Percentiles rank a stretch among this genome's conserved stretches.
phyloP scores from a whole-genome alignment of 1,140 invertebrate species.

The Armadillidium nasatum region DNA sequence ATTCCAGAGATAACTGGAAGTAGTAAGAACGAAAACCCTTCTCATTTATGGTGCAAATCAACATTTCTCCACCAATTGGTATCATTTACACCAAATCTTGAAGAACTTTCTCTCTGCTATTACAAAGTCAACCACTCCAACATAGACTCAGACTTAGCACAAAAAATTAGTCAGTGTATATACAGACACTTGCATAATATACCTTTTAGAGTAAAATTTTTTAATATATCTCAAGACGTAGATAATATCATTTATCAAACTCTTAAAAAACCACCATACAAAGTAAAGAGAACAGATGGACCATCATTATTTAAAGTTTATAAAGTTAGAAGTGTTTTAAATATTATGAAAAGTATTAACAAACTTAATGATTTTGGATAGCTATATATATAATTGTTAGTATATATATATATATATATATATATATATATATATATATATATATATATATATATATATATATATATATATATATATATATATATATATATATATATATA shows the following conservation, averaged over 20 bases:
- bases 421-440: too few relatives aligned
- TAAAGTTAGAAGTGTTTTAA: background rate
- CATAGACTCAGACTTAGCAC: conserved; percentile 28
- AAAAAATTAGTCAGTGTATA: conserved; percentile 32
- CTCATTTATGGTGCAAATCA: conserved; percentile 20
- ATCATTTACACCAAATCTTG: conserved; percentile 27
- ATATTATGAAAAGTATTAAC: background rate
- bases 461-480: too few relatives aligned
- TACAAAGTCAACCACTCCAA: conserved; percentile 32
- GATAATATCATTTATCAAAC: background rate
- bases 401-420: too few relatives aligned
- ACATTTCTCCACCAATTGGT: conserved; percentile 41
- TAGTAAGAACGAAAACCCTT: conserved; percentile 16
- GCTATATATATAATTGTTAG: too few relatives aligned
- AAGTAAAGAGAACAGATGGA: background rate
- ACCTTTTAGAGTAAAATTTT: conserved; percentile 20
- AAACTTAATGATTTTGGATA: too few relatives aligned
- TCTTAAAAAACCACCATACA: background rate
- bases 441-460: too few relatives aligned
- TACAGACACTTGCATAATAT: conserved; percentile 39
- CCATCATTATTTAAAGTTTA: background rate
- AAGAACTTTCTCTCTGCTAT: conserved; percentile 36
- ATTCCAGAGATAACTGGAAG: background rate
- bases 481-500: too few relatives aligned
- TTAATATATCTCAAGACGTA: background rate